Percentiles rank a stretch among this genome's conserved stretches.
Conservation (phyloP, 2,113 vertebrate species). For the Calypte anna region DNA sequence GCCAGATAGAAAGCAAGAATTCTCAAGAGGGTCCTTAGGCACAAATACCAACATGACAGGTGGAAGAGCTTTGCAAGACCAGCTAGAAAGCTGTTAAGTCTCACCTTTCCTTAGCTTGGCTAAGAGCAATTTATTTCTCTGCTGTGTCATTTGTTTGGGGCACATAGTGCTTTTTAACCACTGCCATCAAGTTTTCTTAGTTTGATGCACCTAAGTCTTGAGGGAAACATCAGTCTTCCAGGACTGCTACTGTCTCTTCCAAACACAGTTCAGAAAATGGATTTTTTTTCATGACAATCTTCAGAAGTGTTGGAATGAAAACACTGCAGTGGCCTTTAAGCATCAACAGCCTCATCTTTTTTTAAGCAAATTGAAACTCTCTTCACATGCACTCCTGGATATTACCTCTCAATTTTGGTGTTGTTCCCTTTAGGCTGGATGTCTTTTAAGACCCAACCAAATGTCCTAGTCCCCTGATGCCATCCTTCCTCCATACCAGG, state of each 20-base stretch:
- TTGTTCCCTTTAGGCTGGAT: background rate
- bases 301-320: constrained; percentile 28
- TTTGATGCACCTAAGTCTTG: constrained; percentile 56
- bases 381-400: background rate
- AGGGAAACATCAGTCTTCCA: constrained; percentile 68
- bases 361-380: constrained; percentile 5
- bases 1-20: constrained; percentile 1
- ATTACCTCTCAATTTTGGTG: background rate
- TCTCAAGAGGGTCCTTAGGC: constrained; percentile 4
- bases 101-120: constrained; percentile 37
- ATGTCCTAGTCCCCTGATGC: background rate
- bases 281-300: constrained; percentile 47
- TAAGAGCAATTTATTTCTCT: constrained; percentile 62
- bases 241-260: constrained; percentile 38
- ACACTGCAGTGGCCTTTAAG: constrained; percentile 32
- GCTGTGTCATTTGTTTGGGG: constrained; percentile 43
- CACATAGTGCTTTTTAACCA: constrained; percentile 67
- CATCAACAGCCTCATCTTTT: constrained; percentile 17
- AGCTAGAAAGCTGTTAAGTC: constrained; percentile 15
- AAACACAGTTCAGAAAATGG: constrained; percentile 51
- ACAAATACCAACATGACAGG: constrained; percentile 6
- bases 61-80: constrained; percentile 35
- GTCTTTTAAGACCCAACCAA: background rate
- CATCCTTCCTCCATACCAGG: background rate
- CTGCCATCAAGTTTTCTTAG: constrained; percentile 64